These are phyloP conservation scores for Toxonevra muliebris DNA, from an alignment of 2,888 invertebrate species.

Conservation along the genomic window DNA sequence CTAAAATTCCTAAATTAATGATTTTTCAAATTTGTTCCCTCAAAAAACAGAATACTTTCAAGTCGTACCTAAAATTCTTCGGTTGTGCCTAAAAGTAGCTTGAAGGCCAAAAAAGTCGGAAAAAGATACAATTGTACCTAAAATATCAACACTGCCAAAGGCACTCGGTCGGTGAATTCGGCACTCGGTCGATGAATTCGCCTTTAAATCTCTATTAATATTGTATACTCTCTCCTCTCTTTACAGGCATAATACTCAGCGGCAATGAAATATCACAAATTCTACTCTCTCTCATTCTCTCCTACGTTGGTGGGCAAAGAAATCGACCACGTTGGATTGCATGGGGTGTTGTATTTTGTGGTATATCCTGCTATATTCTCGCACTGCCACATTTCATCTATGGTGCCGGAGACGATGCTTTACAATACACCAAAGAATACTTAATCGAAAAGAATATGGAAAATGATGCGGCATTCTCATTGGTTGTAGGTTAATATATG, in stretches of 20 bases:
- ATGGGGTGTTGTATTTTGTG: conserved; percentile 71
- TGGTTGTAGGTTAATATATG: conserved; percentile 51
- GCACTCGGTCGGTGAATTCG: no score
- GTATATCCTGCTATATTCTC: conserved; percentile 70
- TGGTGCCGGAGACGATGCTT: conserved; percentile 68
- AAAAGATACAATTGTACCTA: no score
- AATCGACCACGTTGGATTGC: conserved; percentile 76
- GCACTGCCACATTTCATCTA: conserved; percentile 72
- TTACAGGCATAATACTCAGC: conserved; percentile 72
- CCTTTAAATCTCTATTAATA: conserved; percentile 29
- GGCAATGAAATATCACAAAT: conserved; percentile 78
- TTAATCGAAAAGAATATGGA: conserved; percentile 43
- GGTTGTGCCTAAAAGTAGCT: no score
- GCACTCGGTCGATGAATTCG: neutral
- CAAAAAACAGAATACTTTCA: no score
- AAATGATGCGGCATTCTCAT: conserved; percentile 37
- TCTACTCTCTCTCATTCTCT: conserved; percentile 70
- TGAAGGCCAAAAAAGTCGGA: no score
- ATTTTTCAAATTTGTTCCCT: no score
- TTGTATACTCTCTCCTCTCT: conserved; percentile 34
- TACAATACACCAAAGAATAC: conserved; percentile 63
- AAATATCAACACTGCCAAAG: no score
- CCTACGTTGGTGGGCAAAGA: conserved; percentile 73
- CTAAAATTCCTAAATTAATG: no score
- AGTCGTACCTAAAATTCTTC: no score